A percentile compares a stretch with the other conserved stretches of the same genome.
phyloP scores from a whole-genome alignment of 2,888 invertebrate genomes.

The Cephus pulcher region DNA sequence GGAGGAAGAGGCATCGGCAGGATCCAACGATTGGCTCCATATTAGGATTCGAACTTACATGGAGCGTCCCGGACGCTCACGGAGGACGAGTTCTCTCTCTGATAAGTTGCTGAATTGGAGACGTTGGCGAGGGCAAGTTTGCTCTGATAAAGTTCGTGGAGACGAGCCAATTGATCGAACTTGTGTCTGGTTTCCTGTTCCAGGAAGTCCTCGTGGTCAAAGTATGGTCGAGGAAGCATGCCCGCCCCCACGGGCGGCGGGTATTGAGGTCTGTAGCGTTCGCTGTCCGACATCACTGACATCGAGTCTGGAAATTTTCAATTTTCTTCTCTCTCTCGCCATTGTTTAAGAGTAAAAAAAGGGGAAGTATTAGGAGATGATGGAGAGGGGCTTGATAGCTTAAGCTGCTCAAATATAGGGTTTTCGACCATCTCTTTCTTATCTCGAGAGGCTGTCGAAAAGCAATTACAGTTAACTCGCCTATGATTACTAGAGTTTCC shows the following conservation, averaged over 20 bases:
- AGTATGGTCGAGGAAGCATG: conserved; percentile 60
- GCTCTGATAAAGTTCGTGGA: conserved; percentile 85
- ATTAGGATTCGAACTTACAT: conserved; percentile 51
- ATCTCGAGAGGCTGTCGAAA: not conserved
- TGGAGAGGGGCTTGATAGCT: not conserved
- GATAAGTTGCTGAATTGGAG: conserved; percentile 73
- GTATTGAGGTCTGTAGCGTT: conserved; percentile 61
- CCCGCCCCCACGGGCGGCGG: conserved; percentile 55
- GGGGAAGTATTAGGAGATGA: not conserved
- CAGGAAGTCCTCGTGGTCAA: conserved; percentile 68
- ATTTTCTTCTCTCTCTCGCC: conserved; percentile 4
- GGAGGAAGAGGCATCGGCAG: not conserved
- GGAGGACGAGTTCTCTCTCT: conserved; percentile 64
- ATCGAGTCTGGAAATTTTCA: conserved; percentile 64
- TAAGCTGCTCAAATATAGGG: not conserved
- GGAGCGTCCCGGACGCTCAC: conserved; percentile 58
- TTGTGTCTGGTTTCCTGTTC: conserved; percentile 69
- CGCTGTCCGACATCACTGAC: conserved; percentile 66
- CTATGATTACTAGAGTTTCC: not conserved
- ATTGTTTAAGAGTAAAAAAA: not conserved
- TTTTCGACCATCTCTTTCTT: not conserved
- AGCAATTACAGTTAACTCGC: not conserved
- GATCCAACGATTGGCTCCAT: not conserved
- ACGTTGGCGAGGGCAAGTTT: conserved; percentile 81
- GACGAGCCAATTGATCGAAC: conserved; percentile 84